Base-by-base conservation (phyloP, 2,888 invertebrate genomes). In the Ferdinandea cuprea region DNA sequence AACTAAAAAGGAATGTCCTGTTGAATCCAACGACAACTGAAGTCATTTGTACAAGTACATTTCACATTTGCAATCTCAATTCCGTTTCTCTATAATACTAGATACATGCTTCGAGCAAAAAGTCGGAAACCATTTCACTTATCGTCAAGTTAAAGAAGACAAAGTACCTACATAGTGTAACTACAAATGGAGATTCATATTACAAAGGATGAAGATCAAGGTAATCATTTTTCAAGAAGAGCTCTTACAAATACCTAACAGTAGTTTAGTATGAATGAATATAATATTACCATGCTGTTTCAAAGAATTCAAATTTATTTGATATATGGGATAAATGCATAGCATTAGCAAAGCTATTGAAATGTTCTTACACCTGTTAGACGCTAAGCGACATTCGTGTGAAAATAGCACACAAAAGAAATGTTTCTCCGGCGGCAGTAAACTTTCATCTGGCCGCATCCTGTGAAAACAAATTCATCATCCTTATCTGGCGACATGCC, bases 401-500 rank as follows among this genome's bases (percentile, higher is more conserved):
- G 17, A 32, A 30, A 46, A 40, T 17, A 35, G 35, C 17, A 40
- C 5, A 28, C 5, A 40, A 48, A 50, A 58, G 9, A 40, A 37
- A n/a, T 19, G 8, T 6, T 52, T 11, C 11, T 37, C 69, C 17
- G 52, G 72, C 61, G 72, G 42, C 68, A 46, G n/a, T 56, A 44
- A 56, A 56, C 35, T 56, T 44, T 50, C 56, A 56, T 56, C 25
- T 35, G 44, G 8, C 25, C 44, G 9, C 25, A 19, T 46, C 35
- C 25, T 50, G 50, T 56, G 63, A 76, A 76, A 80, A 69, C 68
- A 80, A 69, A 80, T 80, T 69, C 63, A 80, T 80, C 69, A 69
- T 80, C 42, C 52, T 63, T 58, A 80, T 76, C 80, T 80, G 76
- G 80, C 69, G 56, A 69, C 68, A 76, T 80, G 80, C 80, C 80